phyloP scores from a whole-genome alignment of 2,113 vertebrate genomes.

The Fregata magnificens region DNA sequence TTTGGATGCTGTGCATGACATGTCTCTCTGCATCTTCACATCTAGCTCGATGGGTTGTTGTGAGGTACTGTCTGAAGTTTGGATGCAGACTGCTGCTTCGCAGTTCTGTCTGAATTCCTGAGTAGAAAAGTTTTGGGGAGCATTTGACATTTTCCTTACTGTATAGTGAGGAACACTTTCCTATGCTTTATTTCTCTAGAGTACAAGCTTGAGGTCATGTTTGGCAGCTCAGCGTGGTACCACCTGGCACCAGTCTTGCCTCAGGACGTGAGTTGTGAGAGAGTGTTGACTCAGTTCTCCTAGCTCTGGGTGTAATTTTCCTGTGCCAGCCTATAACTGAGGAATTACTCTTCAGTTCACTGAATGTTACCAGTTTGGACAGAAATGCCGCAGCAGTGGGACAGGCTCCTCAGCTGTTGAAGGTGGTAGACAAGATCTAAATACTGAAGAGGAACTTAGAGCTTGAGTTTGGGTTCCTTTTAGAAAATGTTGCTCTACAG shows the following conservation, averaged over 20 bases:
- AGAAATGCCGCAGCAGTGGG: neutral
- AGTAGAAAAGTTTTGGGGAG: neutral
- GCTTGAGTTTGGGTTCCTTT: neutral
- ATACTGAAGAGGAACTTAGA: neutral
- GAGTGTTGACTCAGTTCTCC: neutral
- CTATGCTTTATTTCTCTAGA: neutral
- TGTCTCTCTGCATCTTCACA: neutral
- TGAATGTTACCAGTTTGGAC: neutral
- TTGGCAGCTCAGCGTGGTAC: neutral
- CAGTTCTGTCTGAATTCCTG: neutral
- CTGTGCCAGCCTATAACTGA: neutral
- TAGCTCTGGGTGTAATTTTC: neutral
- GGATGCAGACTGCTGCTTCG: neutral
- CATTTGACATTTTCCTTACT: neutral
- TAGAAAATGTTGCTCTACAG: neutral
- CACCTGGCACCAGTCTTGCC: neutral
- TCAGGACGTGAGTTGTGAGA: neutral
- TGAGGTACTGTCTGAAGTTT: neutral
- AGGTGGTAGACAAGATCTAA: neutral
- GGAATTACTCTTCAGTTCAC: neutral
- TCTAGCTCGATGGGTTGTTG: neutral
- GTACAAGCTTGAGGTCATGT: neutral
- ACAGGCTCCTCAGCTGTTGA: neutral
- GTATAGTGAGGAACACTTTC: neutral
- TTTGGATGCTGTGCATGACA: neutral